Percentiles rank a stretch among this genome's conserved stretches.
These are phyloP conservation scores for Hippocampus mohnikei DNA, from an alignment of 2,113 vertebrate species.

Conservation along the genomic window DNA sequence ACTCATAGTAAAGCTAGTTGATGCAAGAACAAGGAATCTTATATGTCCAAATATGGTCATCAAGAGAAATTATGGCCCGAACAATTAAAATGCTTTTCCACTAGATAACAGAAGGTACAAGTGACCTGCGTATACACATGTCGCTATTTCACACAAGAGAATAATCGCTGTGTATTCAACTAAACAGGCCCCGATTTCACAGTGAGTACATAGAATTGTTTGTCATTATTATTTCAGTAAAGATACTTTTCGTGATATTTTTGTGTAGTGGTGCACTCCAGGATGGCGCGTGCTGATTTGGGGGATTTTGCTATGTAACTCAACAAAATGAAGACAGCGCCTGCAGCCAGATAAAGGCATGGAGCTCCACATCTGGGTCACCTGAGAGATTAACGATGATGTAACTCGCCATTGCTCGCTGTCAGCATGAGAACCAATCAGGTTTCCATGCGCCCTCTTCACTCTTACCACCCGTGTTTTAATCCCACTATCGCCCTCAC, in stretches of 20 bases:
- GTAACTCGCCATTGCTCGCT: slow-evolving; percentile 13
- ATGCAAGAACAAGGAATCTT: background rate
- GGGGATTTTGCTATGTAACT: background rate
- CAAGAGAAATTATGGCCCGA: background rate
- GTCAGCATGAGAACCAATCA: slow-evolving; percentile 4
- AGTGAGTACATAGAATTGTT: too few species aligned
- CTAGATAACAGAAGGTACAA: too few species aligned
- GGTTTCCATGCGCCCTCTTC: slow-evolving; percentile 9
- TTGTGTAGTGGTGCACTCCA: slow-evolving; percentile 4
- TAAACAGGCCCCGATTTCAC: too few species aligned
- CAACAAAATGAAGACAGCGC: slow-evolving; percentile 25
- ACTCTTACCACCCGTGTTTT: slow-evolving; percentile 6
- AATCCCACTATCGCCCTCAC: slow-evolving; percentile 20
- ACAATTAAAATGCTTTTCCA: too few species aligned
- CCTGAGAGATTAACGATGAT: slow-evolving; percentile 27
- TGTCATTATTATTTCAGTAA: too few species aligned
- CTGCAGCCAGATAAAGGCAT: slow-evolving; percentile 27
- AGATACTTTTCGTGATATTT: too few species aligned
- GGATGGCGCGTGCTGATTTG: slow-evolving; percentile 25
- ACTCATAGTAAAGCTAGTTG: slow-evolving; percentile 48
- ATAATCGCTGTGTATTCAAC: too few species aligned
- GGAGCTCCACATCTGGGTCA: slow-evolving; percentile 29
- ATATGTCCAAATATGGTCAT: background rate
- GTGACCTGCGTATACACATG: too few species aligned
- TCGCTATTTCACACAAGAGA: too few species aligned